phyloP scores from a whole-genome alignment of 2,888 invertebrate species.

The Theodoxus fluviatilis region DNA sequence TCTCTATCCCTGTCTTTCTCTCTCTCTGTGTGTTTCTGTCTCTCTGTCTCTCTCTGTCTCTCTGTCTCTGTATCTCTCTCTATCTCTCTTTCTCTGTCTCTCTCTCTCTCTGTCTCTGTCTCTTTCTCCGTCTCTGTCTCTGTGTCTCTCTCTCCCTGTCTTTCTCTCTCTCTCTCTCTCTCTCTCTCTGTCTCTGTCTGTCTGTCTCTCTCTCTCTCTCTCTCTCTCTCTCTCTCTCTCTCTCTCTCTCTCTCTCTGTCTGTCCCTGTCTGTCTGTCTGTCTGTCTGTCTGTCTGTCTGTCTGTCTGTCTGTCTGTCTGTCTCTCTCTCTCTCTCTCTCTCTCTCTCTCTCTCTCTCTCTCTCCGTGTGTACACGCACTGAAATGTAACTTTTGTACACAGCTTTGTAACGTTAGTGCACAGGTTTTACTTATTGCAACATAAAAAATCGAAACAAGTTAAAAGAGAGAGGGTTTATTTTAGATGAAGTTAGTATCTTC shows the following conservation, averaged over 20 bases:
- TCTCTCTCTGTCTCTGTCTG: not conserved
- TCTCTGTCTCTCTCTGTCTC: conserved; percentile 6
- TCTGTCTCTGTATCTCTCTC: conserved; percentile 7
- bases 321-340: conserved; percentile 20
- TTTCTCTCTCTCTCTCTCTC: not conserved
- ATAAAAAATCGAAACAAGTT: too few relatives aligned
- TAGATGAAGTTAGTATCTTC: too few relatives aligned
- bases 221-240: conserved; percentile 8
- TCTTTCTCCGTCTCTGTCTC: not conserved
- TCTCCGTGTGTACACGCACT: too few relatives aligned
- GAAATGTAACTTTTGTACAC: too few relatives aligned
- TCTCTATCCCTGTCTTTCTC: conserved; percentile 19
- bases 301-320: conserved; percentile 15
- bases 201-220: not conserved
- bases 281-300: conserved; percentile 16
- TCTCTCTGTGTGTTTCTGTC: not conserved
- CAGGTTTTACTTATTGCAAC: too few relatives aligned
- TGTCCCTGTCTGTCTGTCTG: not conserved
- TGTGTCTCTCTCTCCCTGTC: not conserved
- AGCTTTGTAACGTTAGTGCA: too few relatives aligned
- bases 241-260: conserved; percentile 1
- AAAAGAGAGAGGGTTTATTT: too few relatives aligned
- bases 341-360: conserved; percentile 22
- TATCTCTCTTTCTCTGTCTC: conserved; percentile 13
- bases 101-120: not conserved